These are phyloP conservation scores for Falco concolor DNA, from an alignment of 2,797 vertebrate genomes.

Conservation along the genomic window DNA sequence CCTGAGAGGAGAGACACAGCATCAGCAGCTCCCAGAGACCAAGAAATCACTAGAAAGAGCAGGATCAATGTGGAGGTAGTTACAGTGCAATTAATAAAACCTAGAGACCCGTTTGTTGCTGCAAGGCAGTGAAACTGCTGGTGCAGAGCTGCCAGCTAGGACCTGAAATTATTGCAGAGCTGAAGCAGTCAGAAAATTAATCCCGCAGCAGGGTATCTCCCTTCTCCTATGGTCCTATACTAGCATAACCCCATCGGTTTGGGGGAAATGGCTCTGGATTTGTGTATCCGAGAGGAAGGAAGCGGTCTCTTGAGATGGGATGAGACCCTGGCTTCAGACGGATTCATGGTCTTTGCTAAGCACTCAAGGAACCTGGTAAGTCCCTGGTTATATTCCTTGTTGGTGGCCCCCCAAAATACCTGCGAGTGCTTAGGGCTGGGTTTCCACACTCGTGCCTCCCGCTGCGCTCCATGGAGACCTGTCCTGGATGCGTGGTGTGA, in stretches of 20 bases:
- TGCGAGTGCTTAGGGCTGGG: neutral
- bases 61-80: neutral
- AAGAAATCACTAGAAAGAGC: neutral
- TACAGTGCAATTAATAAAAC: neutral
- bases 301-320: neutral
- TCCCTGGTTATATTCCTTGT: neutral
- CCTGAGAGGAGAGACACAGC: neutral
- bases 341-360: neutral
- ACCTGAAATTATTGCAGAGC: neutral
- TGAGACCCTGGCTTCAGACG: neutral
- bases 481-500: fast-evolving
- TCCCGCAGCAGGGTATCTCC: neutral
- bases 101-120: neutral
- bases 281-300: neutral
- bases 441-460: neutral
- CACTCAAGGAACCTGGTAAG: neutral
- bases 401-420: neutral
- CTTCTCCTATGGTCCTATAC: fast-evolving
- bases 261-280: fast-evolving
- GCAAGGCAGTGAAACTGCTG: neutral
- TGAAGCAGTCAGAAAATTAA: neutral
- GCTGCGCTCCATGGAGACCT: neutral
- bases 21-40: neutral
- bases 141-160: neutral
- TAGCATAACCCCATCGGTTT: fast-evolving